Conservation (phyloP, 1,140 invertebrate species). For the Drosophila kepulauana region DNA sequence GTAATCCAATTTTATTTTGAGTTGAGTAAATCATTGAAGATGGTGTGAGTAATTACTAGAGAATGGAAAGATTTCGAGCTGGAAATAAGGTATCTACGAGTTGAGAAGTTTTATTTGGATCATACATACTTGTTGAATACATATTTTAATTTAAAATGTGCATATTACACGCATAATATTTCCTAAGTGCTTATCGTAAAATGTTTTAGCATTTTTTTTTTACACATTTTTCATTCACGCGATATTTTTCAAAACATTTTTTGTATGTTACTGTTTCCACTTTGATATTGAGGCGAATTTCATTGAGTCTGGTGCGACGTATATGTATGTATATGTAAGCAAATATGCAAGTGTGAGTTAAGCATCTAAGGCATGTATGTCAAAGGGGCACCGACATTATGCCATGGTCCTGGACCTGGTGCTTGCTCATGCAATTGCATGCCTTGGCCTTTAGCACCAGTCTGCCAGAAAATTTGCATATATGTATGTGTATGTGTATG, state of each 20-base stretch:
- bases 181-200: conserved; percentile 36
- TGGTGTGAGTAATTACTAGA: too few species aligned
- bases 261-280: conserved; percentile 62
- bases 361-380: conserved; percentile 73
- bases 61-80: too few species aligned
- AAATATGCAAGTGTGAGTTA: conserved; percentile 56
- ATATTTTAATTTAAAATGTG: conserved; percentile 18
- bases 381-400: conserved; percentile 61
- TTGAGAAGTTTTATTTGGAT: neutral
- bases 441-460: conserved; percentile 50
- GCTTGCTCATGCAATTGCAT: conserved; percentile 67
- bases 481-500: conserved; percentile 16
- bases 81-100: too few species aligned
- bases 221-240: conserved; percentile 84
- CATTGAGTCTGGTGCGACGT: conserved; percentile 12
- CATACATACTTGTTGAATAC: conserved; percentile 12
- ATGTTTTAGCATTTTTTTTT: conserved; percentile 77
- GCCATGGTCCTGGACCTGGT: conserved; percentile 43
- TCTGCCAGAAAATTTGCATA: conserved; percentile 69
- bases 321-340: conserved; percentile 4
- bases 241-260: conserved; percentile 80
- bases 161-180: conserved; percentile 18
- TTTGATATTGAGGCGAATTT: conserved; percentile 66
- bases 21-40: too few species aligned
- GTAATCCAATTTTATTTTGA: too few species aligned